phyloP scores from a whole-genome alignment of 2,113 vertebrate species.

The Misgurnus mizolepis region DNA sequence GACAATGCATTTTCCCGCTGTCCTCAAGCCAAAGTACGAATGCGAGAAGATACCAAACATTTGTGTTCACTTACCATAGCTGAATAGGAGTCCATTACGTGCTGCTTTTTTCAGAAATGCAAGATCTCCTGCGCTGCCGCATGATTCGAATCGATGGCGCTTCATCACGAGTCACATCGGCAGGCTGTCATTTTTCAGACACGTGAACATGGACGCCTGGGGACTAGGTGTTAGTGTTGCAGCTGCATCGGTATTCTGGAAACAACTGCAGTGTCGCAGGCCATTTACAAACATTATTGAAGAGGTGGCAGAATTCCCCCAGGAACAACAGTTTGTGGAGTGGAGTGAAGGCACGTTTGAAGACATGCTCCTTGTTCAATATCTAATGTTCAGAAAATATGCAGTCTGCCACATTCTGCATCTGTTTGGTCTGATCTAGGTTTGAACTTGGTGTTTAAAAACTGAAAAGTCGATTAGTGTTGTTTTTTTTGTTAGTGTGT shows the following conservation, averaged over 20 bases:
- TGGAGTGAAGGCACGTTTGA: neutral
- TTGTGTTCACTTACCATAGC: neutral
- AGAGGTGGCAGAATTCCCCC: constrained; percentile 1
- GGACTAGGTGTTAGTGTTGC: constrained; percentile 17
- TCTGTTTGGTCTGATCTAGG: neutral
- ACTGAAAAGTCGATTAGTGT: no score
- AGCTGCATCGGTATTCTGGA: constrained; percentile 41
- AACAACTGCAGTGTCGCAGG: neutral
- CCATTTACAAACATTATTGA: constrained; percentile 46
- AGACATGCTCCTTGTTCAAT: neutral
- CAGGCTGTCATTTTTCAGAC: constrained; percentile 19
- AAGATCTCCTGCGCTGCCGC: neutral
- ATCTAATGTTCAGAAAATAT: neutral
- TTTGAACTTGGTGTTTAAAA: neutral
- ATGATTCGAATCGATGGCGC: constrained; percentile 21
- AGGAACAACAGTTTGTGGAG: constrained; percentile 15
- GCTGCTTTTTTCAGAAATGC: neutral
- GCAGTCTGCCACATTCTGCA: neutral
- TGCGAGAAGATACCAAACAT: neutral
- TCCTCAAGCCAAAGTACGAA: neutral
- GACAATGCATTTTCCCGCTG: neutral
- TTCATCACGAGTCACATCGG: constrained; percentile 6
- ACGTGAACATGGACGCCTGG: constrained; percentile 4
- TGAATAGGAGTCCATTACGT: neutral
- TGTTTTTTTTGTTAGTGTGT: no score